Evolutionary conservation across 2,113 vertebrate genomes (phyloP).

Genomic region (Poecilia latipinna): DNA sequence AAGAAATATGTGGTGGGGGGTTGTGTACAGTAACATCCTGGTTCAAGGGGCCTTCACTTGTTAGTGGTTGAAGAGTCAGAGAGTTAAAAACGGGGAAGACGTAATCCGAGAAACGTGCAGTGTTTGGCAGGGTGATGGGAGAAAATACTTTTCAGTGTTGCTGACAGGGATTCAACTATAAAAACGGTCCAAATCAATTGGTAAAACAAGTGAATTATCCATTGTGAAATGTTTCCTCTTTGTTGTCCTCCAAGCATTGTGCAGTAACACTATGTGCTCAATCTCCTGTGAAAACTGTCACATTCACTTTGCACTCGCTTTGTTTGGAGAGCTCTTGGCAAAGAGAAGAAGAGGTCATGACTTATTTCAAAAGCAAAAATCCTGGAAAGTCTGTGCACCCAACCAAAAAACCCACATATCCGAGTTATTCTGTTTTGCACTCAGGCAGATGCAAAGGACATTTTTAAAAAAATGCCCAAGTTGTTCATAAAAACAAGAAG

Average conservation of each 20-base stretch:
- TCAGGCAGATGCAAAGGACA: conserved; percentile 16
- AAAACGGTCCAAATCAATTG: background rate
- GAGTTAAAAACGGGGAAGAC: conserved; percentile 40
- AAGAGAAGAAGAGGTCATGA: conserved; percentile 24
- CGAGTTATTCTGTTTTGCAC: conserved; percentile 20
- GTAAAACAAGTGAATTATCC: background rate
- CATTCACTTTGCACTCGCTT: conserved; percentile 34
- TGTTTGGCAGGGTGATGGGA: background rate
- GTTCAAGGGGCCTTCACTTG: conserved; percentile 23
- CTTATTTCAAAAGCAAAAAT: conserved; percentile 19
- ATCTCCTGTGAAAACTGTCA: conserved; percentile 34
- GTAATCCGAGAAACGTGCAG: conserved; percentile 23
- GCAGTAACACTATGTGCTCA: conserved; percentile 19
- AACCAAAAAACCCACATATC: conserved; percentile 10
- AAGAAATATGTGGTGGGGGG: conserved; percentile 14
- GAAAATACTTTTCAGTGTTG: background rate
- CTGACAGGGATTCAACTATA: background rate
- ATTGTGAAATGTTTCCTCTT: background rate
- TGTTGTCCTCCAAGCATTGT: background rate
- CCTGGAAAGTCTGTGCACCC: conserved; percentile 33
- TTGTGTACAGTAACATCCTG: conserved; percentile 21
- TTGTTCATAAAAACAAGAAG: conserved; percentile 31
- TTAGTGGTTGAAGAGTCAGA: conserved; percentile 24
- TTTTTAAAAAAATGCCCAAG: conserved; percentile 9
- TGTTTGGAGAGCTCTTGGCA: conserved; percentile 15